A percentile compares a stretch with the other conserved stretches of the same genome.
These are phyloP conservation scores for Recurvirostra avosetta DNA, from an alignment of 2,113 vertebrate species.

Conservation along the genomic window DNA sequence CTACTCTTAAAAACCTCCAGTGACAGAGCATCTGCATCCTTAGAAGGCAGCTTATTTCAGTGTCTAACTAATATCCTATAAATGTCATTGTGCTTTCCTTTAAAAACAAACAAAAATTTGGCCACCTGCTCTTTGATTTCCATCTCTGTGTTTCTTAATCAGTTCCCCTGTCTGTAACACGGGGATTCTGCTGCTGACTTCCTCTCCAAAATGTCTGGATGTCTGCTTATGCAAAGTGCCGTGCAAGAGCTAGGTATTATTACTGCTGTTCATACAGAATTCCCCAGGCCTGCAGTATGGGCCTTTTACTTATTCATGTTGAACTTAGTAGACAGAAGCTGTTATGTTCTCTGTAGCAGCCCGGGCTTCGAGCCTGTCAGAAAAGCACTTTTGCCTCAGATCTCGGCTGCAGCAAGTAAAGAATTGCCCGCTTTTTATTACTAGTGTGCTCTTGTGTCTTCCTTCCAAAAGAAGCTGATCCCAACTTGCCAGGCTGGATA, in stretches of 20 bases:
- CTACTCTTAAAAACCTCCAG: not conserved
- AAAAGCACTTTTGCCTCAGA: not conserved
- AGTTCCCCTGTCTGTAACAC: not conserved
- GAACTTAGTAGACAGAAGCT: not conserved
- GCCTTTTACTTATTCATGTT: not conserved
- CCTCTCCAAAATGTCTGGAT: not conserved
- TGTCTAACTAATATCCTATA: not conserved
- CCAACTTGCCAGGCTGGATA: not conserved
- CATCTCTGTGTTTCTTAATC: not conserved
- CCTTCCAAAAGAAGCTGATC: not conserved
- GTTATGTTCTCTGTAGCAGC: not conserved
- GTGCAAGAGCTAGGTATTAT: fast-evolving
- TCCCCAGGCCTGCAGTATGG: not conserved
- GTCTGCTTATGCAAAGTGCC: not conserved
- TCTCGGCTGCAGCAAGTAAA: not conserved
- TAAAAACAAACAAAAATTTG: not conserved
- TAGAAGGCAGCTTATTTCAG: not conserved
- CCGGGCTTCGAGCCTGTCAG: not conserved
- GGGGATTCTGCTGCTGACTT: not conserved
- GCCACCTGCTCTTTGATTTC: not conserved
- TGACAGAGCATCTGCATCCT: not conserved
- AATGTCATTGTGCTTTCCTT: not conserved
- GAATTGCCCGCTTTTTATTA: not conserved
- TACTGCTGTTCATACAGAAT: not conserved
- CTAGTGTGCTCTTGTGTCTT: not conserved